These are phyloP conservation scores for Acheta domesticus DNA, from an alignment of 2,888 invertebrate species.

Conservation along the genomic window DNA sequence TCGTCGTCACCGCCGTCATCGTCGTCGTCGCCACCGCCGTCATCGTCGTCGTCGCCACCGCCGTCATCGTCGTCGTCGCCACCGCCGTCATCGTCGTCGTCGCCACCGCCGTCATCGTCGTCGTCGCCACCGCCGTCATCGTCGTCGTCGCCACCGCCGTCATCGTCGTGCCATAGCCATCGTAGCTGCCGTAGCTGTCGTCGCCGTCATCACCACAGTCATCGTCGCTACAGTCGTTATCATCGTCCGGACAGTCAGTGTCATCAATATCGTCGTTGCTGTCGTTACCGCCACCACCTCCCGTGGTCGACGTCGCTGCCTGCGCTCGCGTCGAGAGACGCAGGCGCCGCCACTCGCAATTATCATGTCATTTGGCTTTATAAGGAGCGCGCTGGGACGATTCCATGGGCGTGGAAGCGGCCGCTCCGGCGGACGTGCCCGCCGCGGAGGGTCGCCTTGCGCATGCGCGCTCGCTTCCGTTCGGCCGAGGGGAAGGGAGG, in stretches of 20 bases:
- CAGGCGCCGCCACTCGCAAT: no score
- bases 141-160: background rate
- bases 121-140: background rate
- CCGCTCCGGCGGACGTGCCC: no score
- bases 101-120: background rate
- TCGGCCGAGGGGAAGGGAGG: no score
- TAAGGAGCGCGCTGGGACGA: no score
- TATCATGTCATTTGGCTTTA: no score
- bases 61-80: background rate
- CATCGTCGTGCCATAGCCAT: background rate
- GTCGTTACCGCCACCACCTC: background rate
- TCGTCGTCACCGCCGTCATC: background rate
- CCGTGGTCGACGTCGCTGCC: no score
- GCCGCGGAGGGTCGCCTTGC: no score
- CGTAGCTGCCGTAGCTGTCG: background rate
- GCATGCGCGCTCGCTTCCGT: no score
- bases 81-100: background rate
- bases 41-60: background rate
- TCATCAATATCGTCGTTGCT: background rate
- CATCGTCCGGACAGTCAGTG: background rate
- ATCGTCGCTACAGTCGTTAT: background rate
- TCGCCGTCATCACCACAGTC: background rate
- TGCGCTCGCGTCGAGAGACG: no score
- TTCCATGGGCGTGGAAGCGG: no score
- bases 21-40: background rate